Base-by-base conservation (phyloP, 1,140 invertebrate genomes). In the Halesus radiatus region DNA sequence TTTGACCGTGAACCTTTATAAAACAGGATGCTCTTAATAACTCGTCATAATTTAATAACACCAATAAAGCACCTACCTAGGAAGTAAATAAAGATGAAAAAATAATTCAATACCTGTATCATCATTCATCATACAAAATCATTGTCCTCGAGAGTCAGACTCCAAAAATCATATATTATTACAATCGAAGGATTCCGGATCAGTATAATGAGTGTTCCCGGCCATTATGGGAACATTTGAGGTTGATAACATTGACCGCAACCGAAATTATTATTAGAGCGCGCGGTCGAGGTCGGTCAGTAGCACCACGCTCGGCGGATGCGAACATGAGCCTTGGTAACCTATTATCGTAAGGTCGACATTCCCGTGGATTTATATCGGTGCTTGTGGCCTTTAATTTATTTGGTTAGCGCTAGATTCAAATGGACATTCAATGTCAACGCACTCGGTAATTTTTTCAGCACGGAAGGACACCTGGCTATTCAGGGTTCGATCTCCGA, bases 241-340 rank as follows among this genome's bases (percentile, higher is more conserved):
- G 73, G 52, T 75, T 58, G 52, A 13, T 52, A 76, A 50, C 37
- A 52, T 76, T 76, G 56, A 76, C 74, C 74, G 74, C 74, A 76
- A 76, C 37, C 29, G 16, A 75, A 62, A 64, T 64, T 75, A 75
- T 74, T 56, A 74, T 76, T 76, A 76, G 56, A 62, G 32, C 22
- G 74, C 29, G 37, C 72, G 81, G 81, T 82, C 81, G 81, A 82
- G 81, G 81, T 60, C 81, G 81, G 78, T 76, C 78, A 60, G 54
- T 72, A 54, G 70, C 68, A 75, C 80, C 58, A 56, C n/a, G n/a
- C 45, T 29, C 23, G 29, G 75, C 54, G 66, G 66, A 74, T 64
- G 54, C 80, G 23, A 74, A 74, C 45, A 62, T 78, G 20, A 66
- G 73, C 66, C 76, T 72, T 72, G 68, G n/a, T 52, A 53, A 72